phyloP scores from a whole-genome alignment of 2,888 invertebrate genomes.

The Macropis europaea region DNA sequence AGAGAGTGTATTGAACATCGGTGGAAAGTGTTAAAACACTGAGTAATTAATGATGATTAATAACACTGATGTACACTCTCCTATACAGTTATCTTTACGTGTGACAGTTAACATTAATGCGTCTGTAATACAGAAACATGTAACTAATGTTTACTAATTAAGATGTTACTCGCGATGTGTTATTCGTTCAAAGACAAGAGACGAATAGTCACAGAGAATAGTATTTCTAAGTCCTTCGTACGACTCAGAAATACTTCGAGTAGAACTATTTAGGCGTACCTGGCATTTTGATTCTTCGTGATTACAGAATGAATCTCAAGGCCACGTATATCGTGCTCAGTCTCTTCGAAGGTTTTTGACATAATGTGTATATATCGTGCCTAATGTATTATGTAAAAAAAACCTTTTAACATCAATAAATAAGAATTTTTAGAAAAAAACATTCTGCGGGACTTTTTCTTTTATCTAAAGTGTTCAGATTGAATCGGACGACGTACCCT shows the following conservation, averaged over 20 bases:
- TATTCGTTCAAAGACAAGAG: background rate
- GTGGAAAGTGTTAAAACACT: background rate
- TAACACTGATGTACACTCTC: slow-evolving; percentile 8
- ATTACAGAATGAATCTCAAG: slow-evolving; percentile 54
- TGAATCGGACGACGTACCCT: background rate
- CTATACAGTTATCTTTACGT: slow-evolving; percentile 16
- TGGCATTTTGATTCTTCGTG: slow-evolving; percentile 59
- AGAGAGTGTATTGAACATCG: slow-evolving; percentile 1
- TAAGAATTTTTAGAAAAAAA: slow-evolving; percentile 27
- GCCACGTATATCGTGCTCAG: slow-evolving; percentile 47
- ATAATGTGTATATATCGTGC: slow-evolving; percentile 39
- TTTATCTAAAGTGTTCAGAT: background rate
- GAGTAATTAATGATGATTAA: slow-evolving; percentile 2
- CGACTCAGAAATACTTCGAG: slow-evolving; percentile 16
- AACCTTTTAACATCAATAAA: slow-evolving; percentile 39
- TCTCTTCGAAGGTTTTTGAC: slow-evolving; percentile 20
- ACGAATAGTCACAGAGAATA: background rate
- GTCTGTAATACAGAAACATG: background rate
- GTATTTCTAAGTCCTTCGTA: slow-evolving; percentile 14
- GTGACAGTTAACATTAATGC: slow-evolving; percentile 10
- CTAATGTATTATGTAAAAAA: slow-evolving; percentile 42
- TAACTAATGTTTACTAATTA: slow-evolving; percentile 17
- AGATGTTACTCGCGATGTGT: background rate
- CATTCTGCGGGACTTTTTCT: background rate
- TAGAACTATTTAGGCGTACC: slow-evolving; percentile 37